Base-by-base conservation (phyloP, 2,888 invertebrate genomes). In the Dolomedes plantarius region DNA sequence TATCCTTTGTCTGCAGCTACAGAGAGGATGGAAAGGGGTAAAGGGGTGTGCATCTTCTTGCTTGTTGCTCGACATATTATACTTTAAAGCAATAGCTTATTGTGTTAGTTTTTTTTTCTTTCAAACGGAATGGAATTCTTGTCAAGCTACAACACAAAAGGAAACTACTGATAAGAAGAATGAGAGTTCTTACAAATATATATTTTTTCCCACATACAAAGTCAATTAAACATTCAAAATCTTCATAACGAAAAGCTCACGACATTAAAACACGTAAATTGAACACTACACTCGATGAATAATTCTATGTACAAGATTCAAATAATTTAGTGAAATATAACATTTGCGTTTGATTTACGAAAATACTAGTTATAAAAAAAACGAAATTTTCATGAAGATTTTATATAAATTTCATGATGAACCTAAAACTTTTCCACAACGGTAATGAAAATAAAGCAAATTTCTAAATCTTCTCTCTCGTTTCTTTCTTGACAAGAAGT, bases 321-420 rank as follows among this genome's bases (percentile, higher is more conserved):
- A 56, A 19, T 16, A 23, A 56, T 56, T 56, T 56, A 13, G 23
- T 3, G 7, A 5, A 19, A 56, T 23, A 56, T 2, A 23, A 56
- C 16, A 23, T 46, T 46, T 2, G 16, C 23, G 23, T 23, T 19
- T 23, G 19, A 19, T 56, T 56, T 56, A 56, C 23, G 23, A 56
- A 56, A 56, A 56, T 56, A 56, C 23, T 56, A 56, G n/a, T 56
- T 23, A 56, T 56, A 23, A 56, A 56, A n/a, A n/a, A 56, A n/a
- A n/a, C 23, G 19, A 23, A 23, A 23, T 56, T 19, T 56, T 56
- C 16, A 23, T 23, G 11, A 56, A 56, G 16, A 23, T 23, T 56
- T 56, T 56, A 56, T 16, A 56, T 56, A 6, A 23, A 2, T 56
- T 56, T 56, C 56, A 23, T 23, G 23, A 23, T 56, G 2, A 56